These are phyloP conservation scores for Momotus momota DNA, from an alignment of 2,797 vertebrate genomes.

Conservation along the genomic window DNA sequence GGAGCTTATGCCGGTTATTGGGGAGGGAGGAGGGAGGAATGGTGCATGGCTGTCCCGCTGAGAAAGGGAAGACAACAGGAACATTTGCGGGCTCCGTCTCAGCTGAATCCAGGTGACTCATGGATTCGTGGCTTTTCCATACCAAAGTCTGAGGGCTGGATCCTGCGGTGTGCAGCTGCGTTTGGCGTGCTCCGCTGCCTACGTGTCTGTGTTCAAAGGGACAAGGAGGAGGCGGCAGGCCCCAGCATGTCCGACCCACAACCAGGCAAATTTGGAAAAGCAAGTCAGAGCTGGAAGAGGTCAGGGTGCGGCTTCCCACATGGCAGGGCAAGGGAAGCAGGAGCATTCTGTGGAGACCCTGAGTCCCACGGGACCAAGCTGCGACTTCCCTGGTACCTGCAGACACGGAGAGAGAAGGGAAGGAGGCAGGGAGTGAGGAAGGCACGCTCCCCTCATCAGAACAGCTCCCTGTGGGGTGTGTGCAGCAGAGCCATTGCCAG, in stretches of 20 bases:
- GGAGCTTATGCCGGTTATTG: not conserved
- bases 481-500: not conserved
- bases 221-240: constrained; percentile 60
- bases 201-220: constrained; percentile 60
- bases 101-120: constrained; percentile 10
- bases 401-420: not conserved
- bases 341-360: not conserved
- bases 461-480: not conserved
- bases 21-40: not conserved
- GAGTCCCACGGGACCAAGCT: not conserved
- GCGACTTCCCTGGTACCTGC: not conserved
- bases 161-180: constrained; percentile 3
- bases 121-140: not conserved
- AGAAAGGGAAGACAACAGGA: not conserved
- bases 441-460: not conserved
- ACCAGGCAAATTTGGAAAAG: constrained; percentile 59
- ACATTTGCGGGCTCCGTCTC: not conserved
- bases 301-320: constrained; percentile 72
- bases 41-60: not conserved
- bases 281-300: constrained; percentile 77
- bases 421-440: not conserved
- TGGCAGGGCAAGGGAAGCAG: not conserved
- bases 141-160: not conserved
- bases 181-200: constrained; percentile 47
- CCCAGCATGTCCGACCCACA: constrained; percentile 62